phyloP scores from a whole-genome alignment of 2,888 invertebrate species.

The Pammene fasciana region DNA sequence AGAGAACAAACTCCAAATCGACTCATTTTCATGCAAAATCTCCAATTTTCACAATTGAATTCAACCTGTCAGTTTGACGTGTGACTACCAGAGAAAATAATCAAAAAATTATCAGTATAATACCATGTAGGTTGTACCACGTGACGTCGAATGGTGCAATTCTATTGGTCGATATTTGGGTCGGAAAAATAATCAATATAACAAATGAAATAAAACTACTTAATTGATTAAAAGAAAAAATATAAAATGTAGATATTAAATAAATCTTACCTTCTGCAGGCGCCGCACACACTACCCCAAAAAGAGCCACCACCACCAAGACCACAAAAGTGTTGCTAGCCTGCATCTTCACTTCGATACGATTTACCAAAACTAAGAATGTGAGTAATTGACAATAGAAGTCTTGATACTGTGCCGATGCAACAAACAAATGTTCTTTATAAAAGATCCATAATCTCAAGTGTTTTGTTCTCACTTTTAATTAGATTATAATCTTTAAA shows the following conservation, averaged over 20 bases:
- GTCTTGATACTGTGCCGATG: constrained; percentile 16
- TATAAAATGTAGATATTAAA: neutral
- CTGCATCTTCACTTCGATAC: constrained; percentile 27
- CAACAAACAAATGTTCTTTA: neutral
- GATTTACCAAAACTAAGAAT: neutral
- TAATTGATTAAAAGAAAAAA: neutral
- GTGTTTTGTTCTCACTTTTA: constrained; percentile 23
- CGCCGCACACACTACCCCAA: constrained; percentile 22
- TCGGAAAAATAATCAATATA: too few species aligned
- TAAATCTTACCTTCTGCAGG: constrained; percentile 26
- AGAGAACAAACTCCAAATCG: too few species aligned
- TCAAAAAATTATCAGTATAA: too few species aligned
- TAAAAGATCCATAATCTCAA: constrained; percentile 26
- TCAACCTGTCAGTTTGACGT: too few species aligned
- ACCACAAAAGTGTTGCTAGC: constrained; percentile 16
- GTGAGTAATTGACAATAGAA: neutral
- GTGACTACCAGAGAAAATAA: too few species aligned
- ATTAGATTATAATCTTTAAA: constrained; percentile 6
- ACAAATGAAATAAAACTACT: too few species aligned
- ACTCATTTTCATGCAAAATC: too few species aligned
- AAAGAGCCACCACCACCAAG: constrained; percentile 28
- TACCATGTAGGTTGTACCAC: too few species aligned
- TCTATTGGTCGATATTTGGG: too few species aligned
- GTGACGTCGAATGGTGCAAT: too few species aligned
- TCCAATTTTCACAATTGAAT: too few species aligned